Base-by-base conservation (phyloP, 2,797 vertebrate species). In the Scleropages formosus region DNA sequence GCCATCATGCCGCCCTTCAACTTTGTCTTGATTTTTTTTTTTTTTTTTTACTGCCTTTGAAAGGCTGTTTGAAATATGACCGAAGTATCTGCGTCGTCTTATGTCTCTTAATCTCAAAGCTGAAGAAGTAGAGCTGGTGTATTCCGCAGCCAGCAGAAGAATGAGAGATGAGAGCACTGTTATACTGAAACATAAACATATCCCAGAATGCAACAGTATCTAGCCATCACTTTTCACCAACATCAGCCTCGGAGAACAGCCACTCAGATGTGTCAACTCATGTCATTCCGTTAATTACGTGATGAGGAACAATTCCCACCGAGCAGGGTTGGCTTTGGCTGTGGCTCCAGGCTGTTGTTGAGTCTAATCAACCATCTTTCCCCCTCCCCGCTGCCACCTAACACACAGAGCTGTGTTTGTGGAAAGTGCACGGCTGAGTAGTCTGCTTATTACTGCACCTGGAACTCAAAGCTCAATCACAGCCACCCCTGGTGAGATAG, bases 311-410 rank as follows among this genome's bases (percentile, higher is more conserved):
- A 4, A 11, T 69, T 11, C 67, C 46, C 13, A 22, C 8, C 3
- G 22, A 27, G 11, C 27, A 39, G 16, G 27, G 10, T 16, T 39
- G 15, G 27, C 15, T 16, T 66, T 44, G 0, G 31, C 3, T 46
- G 46, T 20, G 49, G 67, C 13, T 20, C 44, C 49, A 15, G 49
- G 8, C 8, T 51, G 44, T 22, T 51, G 58, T 10, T 59, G 58
- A 58, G 16, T 10, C 58, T 59, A 18, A 18, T 59, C 75, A 81
- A 82, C 79, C 80, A 74, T 79, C 82, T 83, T 81, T 24, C 26
- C 31, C 80, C 80, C 82, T 80, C 79, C 49, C 78, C 26, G 80
- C 79, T 80, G 60, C 78, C 39, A 13, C 16, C 4, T n/a, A 46
- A 66, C 66, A 26, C 26, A 44, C 8, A 9, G 63, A 27, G 15